Evolutionary conservation across 2,888 invertebrate genomes (phyloP), one percentile per base, ranked within the genome.

Genomic region (Ephialtes manifestator): DNA sequence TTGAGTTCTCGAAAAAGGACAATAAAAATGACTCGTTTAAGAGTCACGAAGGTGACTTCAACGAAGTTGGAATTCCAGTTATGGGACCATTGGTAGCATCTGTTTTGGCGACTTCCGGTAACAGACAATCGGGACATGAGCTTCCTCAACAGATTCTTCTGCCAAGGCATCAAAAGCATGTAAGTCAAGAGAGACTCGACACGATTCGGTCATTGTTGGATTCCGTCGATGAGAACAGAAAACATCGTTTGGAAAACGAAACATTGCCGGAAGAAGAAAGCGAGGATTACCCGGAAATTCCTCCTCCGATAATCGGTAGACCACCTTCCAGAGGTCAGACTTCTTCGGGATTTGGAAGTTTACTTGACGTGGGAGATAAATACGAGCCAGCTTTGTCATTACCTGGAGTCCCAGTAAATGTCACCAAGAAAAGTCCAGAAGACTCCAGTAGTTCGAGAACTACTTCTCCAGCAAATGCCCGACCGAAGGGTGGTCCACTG

Each of bases 1-100:
- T 90, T 48, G 91, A 90, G 55, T 90, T 87, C 18, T 82, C 89
- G 10, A 90, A 81, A 28, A 87, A 85, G 71, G 84, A 48, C 11
- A 74, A 65, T 24, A 48, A 53, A 7, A 46, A 71, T 39, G 80
- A 78, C 4, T 63, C 79, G 11, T 43, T 78, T 11, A 81, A 55
- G 35, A 83, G 15, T 85, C 82, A 74, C 31, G 74, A 75, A 31
- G 94, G 94, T 0, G 91, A 94, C 81, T 94, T 94, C 65, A 94
- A 94, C 67, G 93, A 94, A 89, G 86, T 94, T 67, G 94, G 94
- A 2, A 93, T 94, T 82, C 94, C 94, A 1, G 86, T 92, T 20
- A 82, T 85, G 78, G 81, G 68, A 20, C 86, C 88, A 4, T 58
- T 85, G 24, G 85, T 86, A 0, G 86, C 86, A 10, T 86, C 88